phyloP scores from a whole-genome alignment of 2,888 invertebrate species.

The Nemapogon koenigi region DNA sequence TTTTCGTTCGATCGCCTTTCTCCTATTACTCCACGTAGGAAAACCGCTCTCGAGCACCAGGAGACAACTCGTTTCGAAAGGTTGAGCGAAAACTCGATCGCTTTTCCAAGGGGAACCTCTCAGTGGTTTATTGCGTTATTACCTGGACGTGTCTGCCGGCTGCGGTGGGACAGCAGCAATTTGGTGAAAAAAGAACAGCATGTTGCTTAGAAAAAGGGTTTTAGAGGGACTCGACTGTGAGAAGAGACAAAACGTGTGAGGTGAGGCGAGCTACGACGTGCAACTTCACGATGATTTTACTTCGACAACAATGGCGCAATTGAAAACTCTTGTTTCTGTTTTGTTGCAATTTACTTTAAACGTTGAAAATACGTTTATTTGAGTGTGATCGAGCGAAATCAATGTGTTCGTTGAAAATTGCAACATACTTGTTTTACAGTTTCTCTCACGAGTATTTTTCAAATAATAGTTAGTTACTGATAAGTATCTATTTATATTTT shows the following conservation, averaged over 20 bases:
- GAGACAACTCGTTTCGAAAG: slow-evolving; percentile 54
- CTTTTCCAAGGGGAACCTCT: slow-evolving; percentile 60
- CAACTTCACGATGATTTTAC: slow-evolving; percentile 3
- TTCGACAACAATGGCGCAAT: slow-evolving; percentile 5
- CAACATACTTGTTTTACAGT: too few relatives aligned
- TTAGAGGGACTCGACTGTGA: slow-evolving; percentile 45
- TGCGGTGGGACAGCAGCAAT: slow-evolving; percentile 56
- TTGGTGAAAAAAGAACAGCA: slow-evolving; percentile 57
- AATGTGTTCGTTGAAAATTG: too few relatives aligned
- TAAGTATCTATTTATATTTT: too few relatives aligned
- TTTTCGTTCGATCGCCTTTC: slow-evolving; percentile 26
- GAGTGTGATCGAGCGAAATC: too few relatives aligned
- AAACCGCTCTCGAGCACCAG: slow-evolving; percentile 12
- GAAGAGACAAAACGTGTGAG: slow-evolving; percentile 3
- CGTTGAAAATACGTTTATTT: too few relatives aligned
- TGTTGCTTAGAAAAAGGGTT: slow-evolving; percentile 56
- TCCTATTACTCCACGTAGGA: neutral
- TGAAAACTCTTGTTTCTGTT: too few relatives aligned
- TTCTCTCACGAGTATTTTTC: too few relatives aligned
- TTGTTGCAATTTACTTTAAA: too few relatives aligned
- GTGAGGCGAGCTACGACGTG: slow-evolving; percentile 3
- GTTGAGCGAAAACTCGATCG: slow-evolving; percentile 62
- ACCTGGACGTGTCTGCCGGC: slow-evolving; percentile 58
- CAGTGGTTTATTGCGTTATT: slow-evolving; percentile 66
- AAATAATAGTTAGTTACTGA: too few relatives aligned